These are phyloP conservation scores for Sylvicola fuscatus DNA, from an alignment of 2,888 invertebrate genomes.

Conservation along the genomic window DNA sequence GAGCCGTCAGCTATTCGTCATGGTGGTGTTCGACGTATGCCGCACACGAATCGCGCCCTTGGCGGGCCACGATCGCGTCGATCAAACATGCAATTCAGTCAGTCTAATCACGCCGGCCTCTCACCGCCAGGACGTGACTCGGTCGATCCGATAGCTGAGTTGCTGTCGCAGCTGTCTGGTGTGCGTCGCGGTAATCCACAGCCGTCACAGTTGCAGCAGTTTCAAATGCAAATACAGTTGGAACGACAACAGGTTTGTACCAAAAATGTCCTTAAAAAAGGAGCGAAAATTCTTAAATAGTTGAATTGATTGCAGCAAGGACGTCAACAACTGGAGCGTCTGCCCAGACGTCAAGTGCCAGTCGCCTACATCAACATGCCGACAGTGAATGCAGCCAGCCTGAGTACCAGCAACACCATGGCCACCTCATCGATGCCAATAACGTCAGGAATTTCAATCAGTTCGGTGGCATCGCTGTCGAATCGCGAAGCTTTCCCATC, in stretches of 20 bases:
- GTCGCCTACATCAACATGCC: slow-evolving; percentile 11
- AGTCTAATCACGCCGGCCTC: slow-evolving; percentile 64
- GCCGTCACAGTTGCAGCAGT: slow-evolving; percentile 72
- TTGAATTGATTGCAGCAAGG: no score
- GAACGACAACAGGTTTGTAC: slow-evolving; percentile 67
- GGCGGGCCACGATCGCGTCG: slow-evolving; percentile 58
- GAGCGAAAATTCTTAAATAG: neutral
- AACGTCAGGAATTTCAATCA: neutral
- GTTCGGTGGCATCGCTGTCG: neutral
- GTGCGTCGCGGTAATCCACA: slow-evolving; percentile 47
- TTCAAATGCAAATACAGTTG: slow-evolving; percentile 88
- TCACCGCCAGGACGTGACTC: slow-evolving; percentile 78
- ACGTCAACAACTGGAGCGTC: slow-evolving; percentile 72
- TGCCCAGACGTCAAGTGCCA: slow-evolving; percentile 58
- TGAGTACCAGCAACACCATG: neutral
- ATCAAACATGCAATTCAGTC: slow-evolving; percentile 90
- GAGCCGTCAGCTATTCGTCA: slow-evolving; percentile 66
- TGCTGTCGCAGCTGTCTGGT: slow-evolving; percentile 86
- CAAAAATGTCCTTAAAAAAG: neutral
- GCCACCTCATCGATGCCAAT: neutral
- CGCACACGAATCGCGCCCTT: slow-evolving; percentile 55
- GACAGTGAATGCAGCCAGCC: slow-evolving; percentile 1
- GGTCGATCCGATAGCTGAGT: slow-evolving; percentile 91
- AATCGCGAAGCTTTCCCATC: no score
- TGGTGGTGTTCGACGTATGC: slow-evolving; percentile 59